Base-by-base conservation (phyloP, 2,797 vertebrate genomes). In the Bovichtus diacanthus region DNA sequence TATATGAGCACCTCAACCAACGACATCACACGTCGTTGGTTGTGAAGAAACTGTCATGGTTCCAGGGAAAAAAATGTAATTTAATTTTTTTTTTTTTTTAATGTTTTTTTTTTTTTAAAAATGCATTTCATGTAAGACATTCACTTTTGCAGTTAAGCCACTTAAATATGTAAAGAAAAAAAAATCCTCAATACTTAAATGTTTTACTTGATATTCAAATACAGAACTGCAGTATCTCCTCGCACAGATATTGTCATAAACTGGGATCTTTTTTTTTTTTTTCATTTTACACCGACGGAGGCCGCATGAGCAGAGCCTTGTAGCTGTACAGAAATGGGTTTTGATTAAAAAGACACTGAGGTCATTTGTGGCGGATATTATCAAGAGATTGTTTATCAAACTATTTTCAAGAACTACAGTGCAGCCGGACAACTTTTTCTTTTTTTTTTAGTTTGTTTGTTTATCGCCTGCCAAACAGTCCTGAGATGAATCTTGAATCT, bases 251-350 rank as follows among this genome's bases (percentile, higher is more conserved):
- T 85, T 61, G 71, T 78, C 77, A 74, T 50, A 34, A 70, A 74
- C 64, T 76, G 69, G 82, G 80, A 82, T 82, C 38, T 74, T 51
- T 82, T 46, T 27, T 8, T 82, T 39, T 73, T 43, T 81, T 46
- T 83, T 87, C 55, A 82, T 82, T 68, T 83, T 59, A 49, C 77
- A 86, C 70, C 61, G 70, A 64, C 7, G 23, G 49, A 84, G 86
- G 86, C 88, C 13, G 87, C 87, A 90, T 88, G 86, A 90, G 87
- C 86, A 83, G 88, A 87, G 84, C 87, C 88, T 90, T 61, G 63
- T 66, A 74, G 82, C 85, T 91, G 85, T 91, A 88, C 85, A 92
- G 88, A 85, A 78, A 78, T 56, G 25, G n/a, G 55, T 74, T 80
- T 69, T 73, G 74, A 77, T 83, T 80, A 34, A 44, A 78, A 74